Evolutionary conservation across 2,888 invertebrate genomes (phyloP), one percentile per base, ranked within the genome.

Genomic region (Athalia cordata): DNA sequence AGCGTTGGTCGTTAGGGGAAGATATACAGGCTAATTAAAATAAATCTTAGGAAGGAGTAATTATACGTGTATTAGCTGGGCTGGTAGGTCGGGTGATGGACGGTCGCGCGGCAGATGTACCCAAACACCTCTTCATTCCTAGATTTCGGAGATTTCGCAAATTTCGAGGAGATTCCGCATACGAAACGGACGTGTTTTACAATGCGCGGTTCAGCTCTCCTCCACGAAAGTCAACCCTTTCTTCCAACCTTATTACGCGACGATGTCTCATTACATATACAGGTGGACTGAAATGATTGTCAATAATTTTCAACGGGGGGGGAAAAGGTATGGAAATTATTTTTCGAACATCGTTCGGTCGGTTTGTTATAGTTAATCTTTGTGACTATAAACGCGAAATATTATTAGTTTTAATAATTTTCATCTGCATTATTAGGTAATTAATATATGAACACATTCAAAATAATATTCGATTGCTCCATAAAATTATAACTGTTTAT

Each of bases 1-100:
- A 82, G 81, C 81, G 85, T 66, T 82, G 89, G 87, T 90, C 90
- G 89, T 90, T 90, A 89, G 88, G 83, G 85, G 86, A 89, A 89
- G 89, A 89, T 89, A 86, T 89, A 89, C 86, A 82, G 87, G 85
- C 88, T 89, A 89, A 89, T 89, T 90, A 89, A 90, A 90, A 90
- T 90, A 90, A 90, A 90, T 90, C 89, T 90, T 89, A 88, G 89
- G 88, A 88, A 87, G 87, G 89, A 89, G 89, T 89, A 89, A 90
- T 90, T 90, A 90, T 90, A 90, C 89, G 89, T 89, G 89, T 90
- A 90, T 90, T 90, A 90, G 90, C 88, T 86, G 83, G 87, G 81
- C 84, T 86, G 75, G 78, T 78, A 76, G 78, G 75, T 78, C 78
- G 79, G 81, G 87, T 90, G 89, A 90, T 90, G 86, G 87, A 89